Conservation (phyloP, 1,140 invertebrate genomes). For the Drosophila pallidifrons region DNA sequence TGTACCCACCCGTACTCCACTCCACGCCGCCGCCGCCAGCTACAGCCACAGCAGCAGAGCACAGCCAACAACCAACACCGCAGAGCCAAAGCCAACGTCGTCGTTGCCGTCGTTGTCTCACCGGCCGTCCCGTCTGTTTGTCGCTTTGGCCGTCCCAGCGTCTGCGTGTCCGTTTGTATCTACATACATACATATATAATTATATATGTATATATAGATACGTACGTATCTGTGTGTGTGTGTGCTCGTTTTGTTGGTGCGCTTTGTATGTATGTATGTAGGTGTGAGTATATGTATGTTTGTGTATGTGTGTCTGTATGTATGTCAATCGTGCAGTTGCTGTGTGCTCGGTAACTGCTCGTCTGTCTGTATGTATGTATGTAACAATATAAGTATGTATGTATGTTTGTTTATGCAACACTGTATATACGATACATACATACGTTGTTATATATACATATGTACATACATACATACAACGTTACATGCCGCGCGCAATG, state of each 20-base stretch:
- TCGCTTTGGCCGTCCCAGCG: slow-evolving; percentile 52
- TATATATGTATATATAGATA: slow-evolving; percentile 63
- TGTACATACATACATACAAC: slow-evolving; percentile 31
- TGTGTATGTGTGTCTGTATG: slow-evolving; percentile 62
- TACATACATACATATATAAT: slow-evolving; percentile 39
- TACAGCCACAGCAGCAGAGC: slow-evolving; percentile 43
- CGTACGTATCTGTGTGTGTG: slow-evolving; percentile 39
- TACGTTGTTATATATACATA: slow-evolving; percentile 38
- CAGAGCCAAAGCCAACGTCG: slow-evolving; percentile 72
- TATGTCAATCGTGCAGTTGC: slow-evolving; percentile 76
- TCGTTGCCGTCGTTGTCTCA: slow-evolving; percentile 66
- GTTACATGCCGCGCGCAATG: slow-evolving; percentile 33
- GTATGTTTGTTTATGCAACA: slow-evolving; percentile 49
- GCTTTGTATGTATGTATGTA: slow-evolving; percentile 46
- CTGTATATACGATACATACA: slow-evolving; percentile 38
- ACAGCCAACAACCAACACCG: slow-evolving; percentile 58
- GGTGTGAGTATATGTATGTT: slow-evolving; percentile 42
- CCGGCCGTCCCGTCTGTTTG: slow-evolving; percentile 48
- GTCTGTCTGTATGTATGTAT: slow-evolving; percentile 57
- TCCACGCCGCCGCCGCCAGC: slow-evolving; percentile 55
- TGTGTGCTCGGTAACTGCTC: slow-evolving; percentile 77
- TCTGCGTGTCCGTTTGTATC: slow-evolving; percentile 67
- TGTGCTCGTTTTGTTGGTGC: slow-evolving; percentile 56
- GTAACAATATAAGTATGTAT: slow-evolving; percentile 38
- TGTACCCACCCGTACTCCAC: slow-evolving; percentile 77